Evolutionary conservation across 2,797 vertebrate species (phyloP), one percentile per base, ranked within the genome.

Genomic region (Apodemus agrarius): DNA sequence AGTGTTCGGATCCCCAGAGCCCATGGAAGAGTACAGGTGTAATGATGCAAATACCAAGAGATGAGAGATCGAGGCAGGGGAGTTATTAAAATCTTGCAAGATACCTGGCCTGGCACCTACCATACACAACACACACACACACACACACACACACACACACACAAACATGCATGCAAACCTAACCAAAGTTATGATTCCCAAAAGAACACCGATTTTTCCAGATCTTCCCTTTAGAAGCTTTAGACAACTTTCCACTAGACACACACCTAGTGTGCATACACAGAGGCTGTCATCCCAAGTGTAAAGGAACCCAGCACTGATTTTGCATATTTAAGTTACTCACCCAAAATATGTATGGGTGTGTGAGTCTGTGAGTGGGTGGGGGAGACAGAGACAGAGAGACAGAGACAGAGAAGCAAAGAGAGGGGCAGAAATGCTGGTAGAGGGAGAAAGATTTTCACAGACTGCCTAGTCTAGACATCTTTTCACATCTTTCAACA

Each of bases 251-350:
- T 43, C 43, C 49, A 13, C 2, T 83, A 57, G 89, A 59, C 19
- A 76, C 9, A 63, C 4, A 12, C 46, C 54, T 29, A 46, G 37
- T 78, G n/a, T 63, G 40, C 59, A 31, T 61, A 94, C 57, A 24
- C 63, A 88, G 22, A 79, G 61, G 34, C 13, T 46, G 22, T 82
- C 63, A 69, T 34, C 43, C 11, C 34, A 40, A 91, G 2, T 34
- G 6, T 40, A 79, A 91, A 57, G 43, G 72, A 40, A 57, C 84
- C 46, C n/a, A 57, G 43, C 1, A 1, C 12, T 89, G 63, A 84
- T 78, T 81, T 80, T 84, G n/a, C 31, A 87, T n/a, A 40, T 84
- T 95, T 40, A 78, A 92, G 96, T 88, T 46, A 81, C 72, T 79
- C 34, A 31, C 12, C 16, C n/a, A 57, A 88, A 43, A 29, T 40